Evolutionary conservation across 2,888 invertebrate species (phyloP).

Genomic region (Crepidodera aurea): DNA sequence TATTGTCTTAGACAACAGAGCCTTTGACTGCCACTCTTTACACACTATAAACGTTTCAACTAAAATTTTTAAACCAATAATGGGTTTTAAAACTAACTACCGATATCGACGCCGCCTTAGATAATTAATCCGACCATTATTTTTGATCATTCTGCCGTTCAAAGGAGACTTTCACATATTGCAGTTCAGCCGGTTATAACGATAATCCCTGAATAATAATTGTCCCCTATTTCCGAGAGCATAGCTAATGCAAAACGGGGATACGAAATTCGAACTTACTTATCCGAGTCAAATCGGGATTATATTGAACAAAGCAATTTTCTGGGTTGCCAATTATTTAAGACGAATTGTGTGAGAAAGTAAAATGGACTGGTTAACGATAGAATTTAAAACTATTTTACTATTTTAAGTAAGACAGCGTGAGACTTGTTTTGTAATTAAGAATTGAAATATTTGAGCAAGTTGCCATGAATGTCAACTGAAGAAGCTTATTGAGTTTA

Average conservation of each 20-base stretch:
- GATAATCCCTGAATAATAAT: slow-evolving; percentile 38
- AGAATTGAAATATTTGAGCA: no score
- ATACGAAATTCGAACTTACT: slow-evolving; percentile 31
- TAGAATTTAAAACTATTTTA: not conserved
- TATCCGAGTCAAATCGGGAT: slow-evolving; percentile 52
- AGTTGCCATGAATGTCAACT: no score
- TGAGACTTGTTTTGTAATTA: no score
- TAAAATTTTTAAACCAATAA: no score
- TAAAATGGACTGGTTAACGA: not conserved
- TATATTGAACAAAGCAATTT: slow-evolving; percentile 54
- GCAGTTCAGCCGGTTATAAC: slow-evolving; percentile 33
- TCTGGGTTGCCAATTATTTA: slow-evolving; percentile 50
- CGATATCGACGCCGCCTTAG: not conserved
- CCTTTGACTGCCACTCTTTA: no score
- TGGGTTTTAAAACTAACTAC: not conserved
- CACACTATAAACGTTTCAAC: no score
- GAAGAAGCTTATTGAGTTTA: no score
- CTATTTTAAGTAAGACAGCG: no score
- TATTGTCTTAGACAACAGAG: no score
- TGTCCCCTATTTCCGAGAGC: slow-evolving; percentile 34
- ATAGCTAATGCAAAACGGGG: slow-evolving; percentile 33
- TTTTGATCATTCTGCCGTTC: slow-evolving; percentile 22
- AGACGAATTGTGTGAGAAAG: slow-evolving; percentile 46
- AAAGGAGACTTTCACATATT: slow-evolving; percentile 18
- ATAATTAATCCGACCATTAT: slow-evolving; percentile 28